Base-by-base conservation (phyloP, 2,888 invertebrate genomes). In the Perithous albicinctus region DNA sequence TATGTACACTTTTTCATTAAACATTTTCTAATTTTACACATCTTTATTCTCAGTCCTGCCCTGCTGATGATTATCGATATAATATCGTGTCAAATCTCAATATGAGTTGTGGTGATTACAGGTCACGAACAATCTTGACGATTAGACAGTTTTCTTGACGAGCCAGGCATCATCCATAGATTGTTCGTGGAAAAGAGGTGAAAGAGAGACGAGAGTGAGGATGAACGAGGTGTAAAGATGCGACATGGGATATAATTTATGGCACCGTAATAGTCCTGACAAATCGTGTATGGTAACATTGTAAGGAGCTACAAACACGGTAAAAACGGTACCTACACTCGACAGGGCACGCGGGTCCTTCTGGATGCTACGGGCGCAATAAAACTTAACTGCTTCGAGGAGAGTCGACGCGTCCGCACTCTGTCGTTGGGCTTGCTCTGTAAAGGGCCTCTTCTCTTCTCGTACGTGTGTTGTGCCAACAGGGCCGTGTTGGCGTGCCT, bases 251-350 rank as follows among this genome's bases (percentile, higher is more conserved):
- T 66, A 70, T 90, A 90, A 91, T 92, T 92, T 92, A 92, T 84
- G 90, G 86, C 87, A 83, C 86, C 85, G 88, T 89, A 90, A 91
- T 89, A 85, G 85, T 89, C 88, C 89, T 90, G 90, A 91, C 90
- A 91, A 92, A 91, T 90, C 89, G 89, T 88, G 89, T 90, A 90
- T 90, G 89, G 89, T 90, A 90, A 92, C 91, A 91, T 89, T 91
- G 90, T 90, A 88, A 88, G 88, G 83, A 86, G 87, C 84, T 56
- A 74, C 70, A 85, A 86, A 88, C n/a, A 87, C 86, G 86, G 89
- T 89, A 91, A 90, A 90, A 91, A 89, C 88, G 87, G 88, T 87
- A 77, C 87, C 86, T 70, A 82, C 70, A 70, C 66, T 86, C 87
- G 85, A 81, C 80, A n/a, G 78, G 54, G 73, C 80, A 75, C 74